Evolutionary conservation across 2,888 invertebrate genomes (phyloP).

Genomic region (Agonopterix subpropinquella): DNA sequence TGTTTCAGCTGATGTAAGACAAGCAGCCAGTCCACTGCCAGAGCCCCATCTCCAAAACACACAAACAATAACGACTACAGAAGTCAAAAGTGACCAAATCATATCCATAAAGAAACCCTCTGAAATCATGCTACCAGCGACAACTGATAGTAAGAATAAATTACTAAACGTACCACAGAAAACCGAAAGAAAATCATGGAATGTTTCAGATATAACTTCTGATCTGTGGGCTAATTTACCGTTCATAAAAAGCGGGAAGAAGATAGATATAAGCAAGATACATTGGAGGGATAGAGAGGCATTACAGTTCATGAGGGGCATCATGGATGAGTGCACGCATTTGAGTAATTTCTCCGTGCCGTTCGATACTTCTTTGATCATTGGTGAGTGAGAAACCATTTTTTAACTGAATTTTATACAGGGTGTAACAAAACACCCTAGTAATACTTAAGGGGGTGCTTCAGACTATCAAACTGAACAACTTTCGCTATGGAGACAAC

Average conservation of each 20-base stretch:
- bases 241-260: conserved; percentile 49
- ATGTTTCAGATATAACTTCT: conserved; percentile 49
- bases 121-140: no score
- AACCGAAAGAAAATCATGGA: conserved; percentile 46
- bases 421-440: no score
- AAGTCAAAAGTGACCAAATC: no score
- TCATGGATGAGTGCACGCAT: conserved; percentile 99
- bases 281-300: conserved; percentile 87
- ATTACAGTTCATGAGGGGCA: conserved; percentile 94
- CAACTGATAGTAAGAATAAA: background rate
- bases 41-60: no score
- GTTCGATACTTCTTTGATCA: conserved; percentile 91
- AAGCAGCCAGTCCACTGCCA: no score
- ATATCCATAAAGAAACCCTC: no score
- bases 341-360: conserved; percentile 93
- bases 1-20: no score
- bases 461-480: no score
- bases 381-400: conserved; percentile 54
- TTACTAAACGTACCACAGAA: conserved; percentile 14
- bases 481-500: no score
- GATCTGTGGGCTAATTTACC: conserved; percentile 57
- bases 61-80: no score
- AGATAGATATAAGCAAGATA: conserved; percentile 76
- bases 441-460: no score
- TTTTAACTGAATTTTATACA: background rate